Percentiles rank a stretch among this genome's conserved stretches.
Conservation (phyloP, 2,113 vertebrate genomes). For the Mixornis gularis region DNA sequence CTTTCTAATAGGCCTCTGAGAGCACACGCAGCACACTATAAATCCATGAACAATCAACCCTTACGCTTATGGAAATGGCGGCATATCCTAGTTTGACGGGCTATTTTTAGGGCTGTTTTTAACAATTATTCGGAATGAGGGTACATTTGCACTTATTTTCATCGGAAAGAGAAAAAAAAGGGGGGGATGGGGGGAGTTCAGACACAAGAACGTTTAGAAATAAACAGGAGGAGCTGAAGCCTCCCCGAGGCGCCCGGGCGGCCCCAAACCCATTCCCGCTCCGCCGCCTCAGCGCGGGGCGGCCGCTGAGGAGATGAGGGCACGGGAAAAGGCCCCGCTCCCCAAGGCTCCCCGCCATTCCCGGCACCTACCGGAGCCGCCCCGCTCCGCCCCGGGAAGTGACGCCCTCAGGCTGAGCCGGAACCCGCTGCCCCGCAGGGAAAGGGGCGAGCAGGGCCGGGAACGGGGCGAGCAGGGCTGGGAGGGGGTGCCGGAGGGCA, state of each 20-base stretch:
- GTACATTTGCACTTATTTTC: background rate
- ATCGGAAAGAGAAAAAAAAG: background rate
- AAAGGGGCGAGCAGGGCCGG: accelerated
- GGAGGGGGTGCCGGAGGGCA: accelerated
- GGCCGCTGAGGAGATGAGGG: background rate
- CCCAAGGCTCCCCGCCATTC: background rate
- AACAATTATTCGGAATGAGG: background rate
- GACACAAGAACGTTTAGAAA: accelerated
- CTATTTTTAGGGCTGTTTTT: background rate
- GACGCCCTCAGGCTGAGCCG: background rate
- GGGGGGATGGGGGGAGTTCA: accelerated
- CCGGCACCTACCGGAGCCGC: background rate
- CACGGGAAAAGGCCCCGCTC: accelerated
- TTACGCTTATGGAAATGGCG: accelerated
- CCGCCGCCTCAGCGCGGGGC: background rate
- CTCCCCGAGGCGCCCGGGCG: no score
- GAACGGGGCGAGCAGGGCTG: accelerated
- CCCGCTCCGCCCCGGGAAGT: constrained; percentile 6
- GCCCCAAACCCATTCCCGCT: background rate
- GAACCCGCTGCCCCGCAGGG: background rate
- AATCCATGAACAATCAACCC: accelerated
- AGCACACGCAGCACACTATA: accelerated
- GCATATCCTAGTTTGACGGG: accelerated
- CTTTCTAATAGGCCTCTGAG: background rate
- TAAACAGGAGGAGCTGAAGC: accelerated